Percentiles rank a stretch among this genome's conserved stretches.
phyloP scores from a whole-genome alignment of 2,113 vertebrate species.

The Chionis minor region DNA sequence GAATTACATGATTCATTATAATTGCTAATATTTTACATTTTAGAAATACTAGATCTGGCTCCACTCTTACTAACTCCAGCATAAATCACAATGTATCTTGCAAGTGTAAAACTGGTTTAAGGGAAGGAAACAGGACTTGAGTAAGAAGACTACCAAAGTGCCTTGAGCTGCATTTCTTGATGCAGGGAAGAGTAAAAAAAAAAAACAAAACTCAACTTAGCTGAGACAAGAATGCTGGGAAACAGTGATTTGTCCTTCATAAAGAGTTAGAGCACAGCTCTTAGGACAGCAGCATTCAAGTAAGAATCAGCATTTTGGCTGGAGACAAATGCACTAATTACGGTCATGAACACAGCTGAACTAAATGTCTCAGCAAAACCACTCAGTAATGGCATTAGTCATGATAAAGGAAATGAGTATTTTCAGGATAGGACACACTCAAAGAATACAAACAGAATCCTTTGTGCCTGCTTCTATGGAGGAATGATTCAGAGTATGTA shows the following conservation, averaged over 20 bases:
- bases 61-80: background rate
- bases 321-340: slow-evolving; percentile 54
- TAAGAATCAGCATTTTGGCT: slow-evolving; percentile 52
- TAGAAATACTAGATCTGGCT: background rate
- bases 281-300: background rate
- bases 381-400: slow-evolving; percentile 29
- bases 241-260: background rate
- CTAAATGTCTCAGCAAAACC: slow-evolving; percentile 46
- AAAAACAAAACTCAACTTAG: background rate
- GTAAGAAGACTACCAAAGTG: background rate
- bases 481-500: background rate
- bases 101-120: background rate
- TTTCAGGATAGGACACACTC: slow-evolving; percentile 1
- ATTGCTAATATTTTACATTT: background rate
- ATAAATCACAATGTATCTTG: background rate
- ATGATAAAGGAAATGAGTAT: slow-evolving; percentile 46
- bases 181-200: background rate
- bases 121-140: background rate
- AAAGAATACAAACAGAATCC: slow-evolving; percentile 34
- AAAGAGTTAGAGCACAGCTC: background rate
- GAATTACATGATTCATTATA: background rate
- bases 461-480: background rate
- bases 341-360: background rate
- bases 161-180: background rate
- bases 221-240: background rate